phyloP scores from a whole-genome alignment of 2,888 invertebrate species.

The Macaria liturata region DNA sequence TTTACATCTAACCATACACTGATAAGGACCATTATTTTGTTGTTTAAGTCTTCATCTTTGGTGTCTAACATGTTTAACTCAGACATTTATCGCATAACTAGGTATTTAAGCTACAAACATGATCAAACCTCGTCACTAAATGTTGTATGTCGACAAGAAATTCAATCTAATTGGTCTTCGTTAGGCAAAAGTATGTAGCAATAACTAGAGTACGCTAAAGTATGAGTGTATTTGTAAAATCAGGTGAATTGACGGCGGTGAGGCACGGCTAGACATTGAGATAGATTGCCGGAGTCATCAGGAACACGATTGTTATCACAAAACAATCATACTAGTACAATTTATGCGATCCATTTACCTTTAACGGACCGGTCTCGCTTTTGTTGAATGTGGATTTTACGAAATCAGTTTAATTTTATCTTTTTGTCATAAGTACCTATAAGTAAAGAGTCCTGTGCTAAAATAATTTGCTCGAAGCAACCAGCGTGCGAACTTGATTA shows the following conservation, averaged over 20 bases:
- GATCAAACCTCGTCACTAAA: no score
- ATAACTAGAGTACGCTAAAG: no score
- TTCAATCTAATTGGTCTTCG: no score
- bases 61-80: no score
- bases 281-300: conserved; percentile 12
- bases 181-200: no score
- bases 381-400: neutral
- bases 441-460: neutral
- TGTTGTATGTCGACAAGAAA: no score
- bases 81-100: no score
- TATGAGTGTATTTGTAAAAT: conserved; percentile 21
- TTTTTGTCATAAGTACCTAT: neutral
- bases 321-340: conserved; percentile 12
- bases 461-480: neutral
- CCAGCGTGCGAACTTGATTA: conserved; percentile 15
- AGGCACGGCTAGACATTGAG: conserved; percentile 5
- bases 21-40: no score
- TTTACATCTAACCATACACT: no score
- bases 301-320: conserved; percentile 12
- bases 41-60: no score
- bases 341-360: conserved; percentile 14
- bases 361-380: conserved; percentile 4
- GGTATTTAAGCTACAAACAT: no score
- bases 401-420: neutral
- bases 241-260: conserved; percentile 9